Conservation (phyloP, 2,888 invertebrate genomes). For the Rosalia funebris region DNA sequence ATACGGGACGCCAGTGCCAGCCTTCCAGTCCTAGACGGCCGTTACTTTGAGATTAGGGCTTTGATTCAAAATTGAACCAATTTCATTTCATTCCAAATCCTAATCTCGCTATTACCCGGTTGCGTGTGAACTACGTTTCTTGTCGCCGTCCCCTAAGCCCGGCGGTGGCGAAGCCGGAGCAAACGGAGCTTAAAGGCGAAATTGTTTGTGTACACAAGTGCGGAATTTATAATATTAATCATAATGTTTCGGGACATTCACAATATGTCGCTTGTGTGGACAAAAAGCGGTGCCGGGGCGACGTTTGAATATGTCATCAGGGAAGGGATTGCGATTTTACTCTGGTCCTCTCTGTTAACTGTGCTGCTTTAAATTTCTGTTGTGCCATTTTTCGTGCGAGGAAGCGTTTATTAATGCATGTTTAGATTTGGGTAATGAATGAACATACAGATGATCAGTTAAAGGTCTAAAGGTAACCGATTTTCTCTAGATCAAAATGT, state of each 20-base stretch:
- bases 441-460: too few species aligned
- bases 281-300: neutral
- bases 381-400: too few species aligned
- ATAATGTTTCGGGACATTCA: neutral
- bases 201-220: slow-evolving; percentile 21
- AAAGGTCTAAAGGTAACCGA: too few species aligned
- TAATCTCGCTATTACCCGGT: slow-evolving; percentile 25
- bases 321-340: too few species aligned
- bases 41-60: slow-evolving; percentile 14
- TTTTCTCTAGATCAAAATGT: too few species aligned
- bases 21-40: neutral
- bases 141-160: slow-evolving; percentile 20
- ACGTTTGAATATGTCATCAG: too few species aligned
- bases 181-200: slow-evolving; percentile 18
- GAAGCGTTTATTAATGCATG: too few species aligned
- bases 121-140: slow-evolving; percentile 25
- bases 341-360: too few species aligned
- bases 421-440: too few species aligned
- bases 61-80: slow-evolving; percentile 27
- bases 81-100: slow-evolving; percentile 24
- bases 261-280: neutral
- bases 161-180: slow-evolving; percentile 3
- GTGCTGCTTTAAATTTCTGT: too few species aligned
- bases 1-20: neutral
- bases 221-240: neutral